Percentiles rank a stretch among this genome's conserved stretches.
Evolutionary conservation across 2,888 invertebrate species (phyloP).

Genomic region (Caenorhabditis virilis): DNA sequence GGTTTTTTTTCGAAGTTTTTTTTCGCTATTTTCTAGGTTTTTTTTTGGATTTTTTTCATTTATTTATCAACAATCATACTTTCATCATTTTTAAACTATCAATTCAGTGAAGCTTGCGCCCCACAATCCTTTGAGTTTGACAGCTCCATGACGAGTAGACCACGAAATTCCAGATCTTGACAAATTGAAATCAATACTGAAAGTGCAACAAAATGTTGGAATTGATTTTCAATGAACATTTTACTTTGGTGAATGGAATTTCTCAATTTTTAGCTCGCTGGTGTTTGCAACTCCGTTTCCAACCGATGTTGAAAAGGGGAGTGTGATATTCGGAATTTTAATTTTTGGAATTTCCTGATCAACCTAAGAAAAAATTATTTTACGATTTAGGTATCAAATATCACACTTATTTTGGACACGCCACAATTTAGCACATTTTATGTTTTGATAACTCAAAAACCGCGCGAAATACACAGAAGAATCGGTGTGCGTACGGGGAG

Average conservation of each 20-base stretch:
- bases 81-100: too few relatives aligned
- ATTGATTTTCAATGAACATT: not conserved
- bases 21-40: too few relatives aligned
- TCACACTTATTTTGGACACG: too few relatives aligned
- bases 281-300: slow-evolving; percentile 53
- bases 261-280: slow-evolving; percentile 47
- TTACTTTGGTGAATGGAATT: slow-evolving; percentile 54
- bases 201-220: not conserved
- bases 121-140: slow-evolving; percentile 58
- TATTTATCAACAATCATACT: too few relatives aligned
- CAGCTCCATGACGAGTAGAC: slow-evolving; percentile 50
- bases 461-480: too few relatives aligned
- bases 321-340: slow-evolving; percentile 49
- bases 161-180: slow-evolving; percentile 46
- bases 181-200: slow-evolving; percentile 40
- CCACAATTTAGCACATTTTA: too few relatives aligned
- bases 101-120: slow-evolving; percentile 53
- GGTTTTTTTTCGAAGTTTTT: not conserved
- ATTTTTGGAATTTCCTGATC: slow-evolving; percentile 61
- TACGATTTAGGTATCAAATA: too few relatives aligned
- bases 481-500: too few relatives aligned
- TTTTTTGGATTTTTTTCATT: too few relatives aligned
- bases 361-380: slow-evolving; percentile 37
- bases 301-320: slow-evolving; percentile 55
- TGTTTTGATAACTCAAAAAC: too few relatives aligned